Evolutionary conservation across 2,797 vertebrate species (phyloP), one percentile per base, ranked within the genome.

Genomic region (Falco berigora): DNA sequence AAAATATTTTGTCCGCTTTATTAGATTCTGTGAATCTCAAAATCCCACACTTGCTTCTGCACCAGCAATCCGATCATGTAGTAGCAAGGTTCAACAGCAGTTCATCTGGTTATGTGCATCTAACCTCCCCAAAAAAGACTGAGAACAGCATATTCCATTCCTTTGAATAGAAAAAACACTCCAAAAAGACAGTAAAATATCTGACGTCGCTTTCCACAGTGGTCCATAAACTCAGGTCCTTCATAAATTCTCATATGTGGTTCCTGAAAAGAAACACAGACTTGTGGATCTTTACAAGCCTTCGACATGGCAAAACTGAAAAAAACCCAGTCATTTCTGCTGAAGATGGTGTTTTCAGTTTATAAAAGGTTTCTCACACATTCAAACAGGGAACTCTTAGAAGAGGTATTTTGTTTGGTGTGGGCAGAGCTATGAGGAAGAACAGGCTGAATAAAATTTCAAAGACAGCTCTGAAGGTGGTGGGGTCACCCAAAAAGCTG

Each of bases 71-170:
- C 53, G 42, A 73, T 83, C 2, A 0, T 34, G 44, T 59, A 84
- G 56, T 36, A 82, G 15, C 40, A 87, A 85, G 71, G 77, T 92
- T 95, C 90, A 92, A 79, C 38, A 90, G 30, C 38, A 96, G 92
- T 91, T 93, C 83, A 49, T 69, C 52, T 82, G 27, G 80, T 72
- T 95, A 75, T 8, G 4, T 81, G 69, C 74, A 93, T 38, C 69
- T 66, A 59, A 63, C 27, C 38, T 92, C 52, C 38, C 32, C 2
- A 19, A 34, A 93, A 93, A 83, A 47, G 42, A 77, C 47, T 74
- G 36, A 72, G 90, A 95, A 83, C 93, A 90, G 49, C 14, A 50
- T 95, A 95, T 94, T 94, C 82, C 52, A 67, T 74, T 90, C 47
- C 49, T 95, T 56, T 8, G 12, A 91, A 76, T 6, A 71, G 67